Base-by-base conservation (phyloP, 2,113 vertebrate species). In the Vicugna pacos region DNA sequence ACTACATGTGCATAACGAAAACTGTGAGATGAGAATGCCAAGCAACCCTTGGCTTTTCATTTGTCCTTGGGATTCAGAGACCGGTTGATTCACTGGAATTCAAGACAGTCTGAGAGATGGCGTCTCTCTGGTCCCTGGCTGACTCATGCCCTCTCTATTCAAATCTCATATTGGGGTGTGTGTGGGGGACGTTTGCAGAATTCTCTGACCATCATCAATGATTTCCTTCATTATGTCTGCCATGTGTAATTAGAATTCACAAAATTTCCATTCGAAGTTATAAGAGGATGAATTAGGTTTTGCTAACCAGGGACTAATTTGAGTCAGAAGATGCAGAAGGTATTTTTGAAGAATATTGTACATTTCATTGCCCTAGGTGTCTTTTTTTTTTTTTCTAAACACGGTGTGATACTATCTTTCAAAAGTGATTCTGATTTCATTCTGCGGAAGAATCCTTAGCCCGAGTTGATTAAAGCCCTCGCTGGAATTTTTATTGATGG, bases 351-450 rank as follows among this genome's bases (percentile, higher is more conserved):
- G 42, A 16, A 20, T 15, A 3, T 5, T 3, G 12, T 15, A 48
- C 0, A 0, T 11, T 56, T 72, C 35, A 17, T 15, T 22, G 12
- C 2, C 48, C 6, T 38, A 20, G 32, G 3, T 2, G 0, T 48
- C 28, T 58, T 22, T 42, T 42, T 42, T 42, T 42, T 42, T 42
- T 14, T 6, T 32, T 54, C 24, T 48, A 20, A 83, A 32, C 8
- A 11, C 2, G 32, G 10, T 11, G 2, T 22, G 3, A 38, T 0
- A 8, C 4, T 54, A 16, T 60, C 14, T 75, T 81, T 86, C 14
- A 24, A 32, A 42, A 0, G 1, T 8, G 13, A 54, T 2, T 4
- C 20, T 6, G 15, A 3, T 48, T 89, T 20, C 0, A 1, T 14
- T 69, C 32, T 4, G 6, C 0, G 32, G 70, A 28, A 19, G 13